phyloP scores from a whole-genome alignment of 1,140 invertebrate genomes.

The Temnothorax curvispinosus region DNA sequence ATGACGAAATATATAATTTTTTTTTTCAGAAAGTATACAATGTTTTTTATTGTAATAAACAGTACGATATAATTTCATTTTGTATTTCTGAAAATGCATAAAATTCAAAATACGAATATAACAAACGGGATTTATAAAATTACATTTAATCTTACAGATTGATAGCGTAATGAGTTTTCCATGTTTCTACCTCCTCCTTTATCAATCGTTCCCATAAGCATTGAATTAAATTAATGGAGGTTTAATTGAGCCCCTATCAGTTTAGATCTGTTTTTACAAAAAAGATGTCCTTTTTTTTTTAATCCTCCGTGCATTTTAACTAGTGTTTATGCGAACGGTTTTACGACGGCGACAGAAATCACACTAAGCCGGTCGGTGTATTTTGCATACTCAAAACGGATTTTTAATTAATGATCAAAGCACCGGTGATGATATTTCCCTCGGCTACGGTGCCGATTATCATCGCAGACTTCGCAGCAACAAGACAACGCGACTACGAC shows the following conservation, averaged over 20 bases:
- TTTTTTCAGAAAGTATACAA: not conserved
- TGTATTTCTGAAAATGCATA: not conserved
- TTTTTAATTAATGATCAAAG: slow-evolving; percentile 24
- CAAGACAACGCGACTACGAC: slow-evolving; percentile 31
- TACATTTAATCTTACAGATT: not conserved
- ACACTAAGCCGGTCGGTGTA: slow-evolving; percentile 9
- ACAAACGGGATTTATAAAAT: not conserved
- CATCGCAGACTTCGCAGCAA: slow-evolving; percentile 6
- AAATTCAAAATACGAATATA: not conserved
- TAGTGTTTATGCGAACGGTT: slow-evolving; percentile 22
- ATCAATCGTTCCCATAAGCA: slow-evolving; percentile 1
- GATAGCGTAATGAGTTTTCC: not conserved
- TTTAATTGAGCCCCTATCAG: not conserved
- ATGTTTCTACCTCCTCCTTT: slow-evolving; percentile 12
- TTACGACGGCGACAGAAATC: not conserved
- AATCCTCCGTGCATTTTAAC: slow-evolving; percentile 8
- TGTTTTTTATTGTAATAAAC: not conserved
- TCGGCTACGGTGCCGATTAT: slow-evolving; percentile 32
- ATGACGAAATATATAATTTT: not conserved
- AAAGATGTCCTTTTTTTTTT: not conserved
- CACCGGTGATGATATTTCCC: not conserved
- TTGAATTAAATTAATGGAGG: slow-evolving; percentile 18
- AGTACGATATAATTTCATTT: not conserved
- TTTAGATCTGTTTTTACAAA: not conserved
- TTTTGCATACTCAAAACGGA: not conserved